Base-by-base conservation (phyloP, 1,140 invertebrate genomes). In the Cyphomyrmex costatus region DNA sequence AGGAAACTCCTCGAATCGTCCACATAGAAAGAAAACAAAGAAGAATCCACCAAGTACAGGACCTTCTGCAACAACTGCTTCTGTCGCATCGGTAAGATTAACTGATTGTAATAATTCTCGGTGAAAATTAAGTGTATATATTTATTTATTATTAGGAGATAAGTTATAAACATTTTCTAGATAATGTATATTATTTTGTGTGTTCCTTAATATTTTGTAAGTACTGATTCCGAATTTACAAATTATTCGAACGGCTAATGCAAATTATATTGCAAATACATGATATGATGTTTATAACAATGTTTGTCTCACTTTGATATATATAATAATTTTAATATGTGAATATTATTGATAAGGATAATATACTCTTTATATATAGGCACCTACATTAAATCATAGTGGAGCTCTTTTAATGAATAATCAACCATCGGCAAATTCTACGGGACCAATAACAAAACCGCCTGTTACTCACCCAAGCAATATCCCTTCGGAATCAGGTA, bases 401-500 rank as follows among this genome's bases (percentile, higher is more conserved):
- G 93, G 94, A 88, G 89, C 92, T 92, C 91, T 95, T 76, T 92
- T 95, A 90, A 92, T 95, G 92, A 95, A 95, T 91, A 95, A 88
- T 93, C 95, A 95, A 79, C 87, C 94, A 82, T 58, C 91, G 36
- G 86, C 92, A 65, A 93, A 93, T 90, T 88, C 94, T 66, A 92
- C 94, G 80, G 92, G 93, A 93, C 90, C 93, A 92, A 94, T 93
- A 85, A 91, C 87, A 71, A 95, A 95, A 74, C 89, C 94, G 83
- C 63, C 93, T 82, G 91, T 93, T 80, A 91, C 93, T 6, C 94
- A 94, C 89, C 61, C 94, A 84, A 95, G 92, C 89, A 93, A 93
- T 93, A 93, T 94, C 87, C 79, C 94, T 61, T 85, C 89, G 30
- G 94, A 95, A 86, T 94, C 95, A 95, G 94, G 95, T 95, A 93